Conservation (phyloP, 1,140 invertebrate genomes). For the Grapholita molesta region DNA sequence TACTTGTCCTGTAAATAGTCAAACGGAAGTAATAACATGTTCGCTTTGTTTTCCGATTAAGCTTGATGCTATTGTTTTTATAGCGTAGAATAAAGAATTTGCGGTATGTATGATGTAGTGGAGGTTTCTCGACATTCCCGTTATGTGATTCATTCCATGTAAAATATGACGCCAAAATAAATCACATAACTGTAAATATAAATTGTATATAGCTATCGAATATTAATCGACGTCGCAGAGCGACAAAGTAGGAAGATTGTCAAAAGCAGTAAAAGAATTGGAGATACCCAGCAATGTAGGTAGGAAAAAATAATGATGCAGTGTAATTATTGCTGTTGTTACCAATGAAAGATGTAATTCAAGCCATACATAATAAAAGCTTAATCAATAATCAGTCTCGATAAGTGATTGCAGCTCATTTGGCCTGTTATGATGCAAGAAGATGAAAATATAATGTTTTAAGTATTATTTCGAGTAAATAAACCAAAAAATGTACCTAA, state of each 20-base stretch:
- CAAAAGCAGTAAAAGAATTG: constrained; percentile 27
- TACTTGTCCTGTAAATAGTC: constrained; percentile 59
- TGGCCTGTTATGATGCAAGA: not conserved
- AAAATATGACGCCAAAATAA: constrained; percentile 56
- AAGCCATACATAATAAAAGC: not conserved
- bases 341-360: constrained; percentile 36
- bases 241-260: constrained; percentile 40
- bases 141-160: constrained; percentile 71
- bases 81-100: constrained; percentile 24
- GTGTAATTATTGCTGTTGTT: constrained; percentile 43
- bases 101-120: constrained; percentile 50
- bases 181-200: constrained; percentile 69
- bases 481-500: not conserved
- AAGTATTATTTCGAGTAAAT: not conserved
- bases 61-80: constrained; percentile 63
- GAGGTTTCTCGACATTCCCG: constrained; percentile 68
- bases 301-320: constrained; percentile 37
- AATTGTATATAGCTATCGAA: constrained; percentile 68
- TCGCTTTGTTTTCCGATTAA: constrained; percentile 47
- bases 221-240: constrained; percentile 58
- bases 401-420: not conserved
- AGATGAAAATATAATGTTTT: not conserved
- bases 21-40: constrained; percentile 44
- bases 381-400: not conserved
- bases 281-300: constrained; percentile 34